Percentiles rank a stretch among this genome's conserved stretches.
Conservation (phyloP, 2,113 vertebrate genomes). For the Vulpes ferrilata region DNA sequence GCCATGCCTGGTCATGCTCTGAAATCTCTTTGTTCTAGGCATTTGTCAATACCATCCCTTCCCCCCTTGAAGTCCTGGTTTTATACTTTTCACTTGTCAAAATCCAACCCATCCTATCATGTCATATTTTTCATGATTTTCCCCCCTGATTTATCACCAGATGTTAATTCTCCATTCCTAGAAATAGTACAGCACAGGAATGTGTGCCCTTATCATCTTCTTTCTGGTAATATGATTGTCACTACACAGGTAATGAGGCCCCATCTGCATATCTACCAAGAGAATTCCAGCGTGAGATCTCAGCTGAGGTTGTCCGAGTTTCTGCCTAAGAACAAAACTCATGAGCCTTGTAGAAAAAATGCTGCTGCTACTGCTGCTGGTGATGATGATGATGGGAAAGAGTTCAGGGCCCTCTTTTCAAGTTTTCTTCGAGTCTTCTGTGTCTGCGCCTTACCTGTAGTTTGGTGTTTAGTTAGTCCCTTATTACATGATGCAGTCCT, state of each 20-base stretch:
- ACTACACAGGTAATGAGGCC: background rate
- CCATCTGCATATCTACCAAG: background rate
- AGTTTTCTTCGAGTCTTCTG: background rate
- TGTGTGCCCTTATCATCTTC: background rate
- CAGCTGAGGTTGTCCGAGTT: background rate
- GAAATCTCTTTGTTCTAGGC: background rate
- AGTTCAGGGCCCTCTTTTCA: background rate
- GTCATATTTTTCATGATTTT: background rate
- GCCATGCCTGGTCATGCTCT: background rate
- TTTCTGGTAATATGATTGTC: background rate
- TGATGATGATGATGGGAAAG: background rate
- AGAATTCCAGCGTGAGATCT: background rate
- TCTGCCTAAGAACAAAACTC: background rate
- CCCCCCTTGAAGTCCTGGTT: background rate
- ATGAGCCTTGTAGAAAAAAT: background rate
- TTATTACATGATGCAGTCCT: background rate
- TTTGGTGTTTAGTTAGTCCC: background rate
- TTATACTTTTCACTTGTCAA: background rate
- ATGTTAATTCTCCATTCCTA: slow-evolving; percentile 48
- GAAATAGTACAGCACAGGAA: background rate
- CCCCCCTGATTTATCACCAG: background rate
- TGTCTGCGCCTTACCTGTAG: background rate
- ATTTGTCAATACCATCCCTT: background rate
- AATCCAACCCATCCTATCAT: background rate
- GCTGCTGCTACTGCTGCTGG: background rate